Evolutionary conservation across 2,797 vertebrate genomes (phyloP).

Genomic region (Eulemur rubriventer): DNA sequence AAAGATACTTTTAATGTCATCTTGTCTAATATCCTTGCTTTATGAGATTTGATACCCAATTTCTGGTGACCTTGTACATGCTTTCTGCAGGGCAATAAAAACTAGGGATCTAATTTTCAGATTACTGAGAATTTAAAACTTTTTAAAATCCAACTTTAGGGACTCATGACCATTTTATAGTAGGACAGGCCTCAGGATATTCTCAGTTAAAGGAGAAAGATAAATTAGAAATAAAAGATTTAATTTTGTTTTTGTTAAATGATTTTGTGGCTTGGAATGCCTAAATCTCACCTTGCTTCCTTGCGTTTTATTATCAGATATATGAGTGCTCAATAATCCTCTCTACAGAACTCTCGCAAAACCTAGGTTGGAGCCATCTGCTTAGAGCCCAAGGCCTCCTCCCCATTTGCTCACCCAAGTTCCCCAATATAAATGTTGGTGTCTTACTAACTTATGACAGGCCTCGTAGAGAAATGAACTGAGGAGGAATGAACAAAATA

Average conservation of each 20-base stretch:
- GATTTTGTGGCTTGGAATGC: not conserved
- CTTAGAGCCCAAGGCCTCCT: not conserved
- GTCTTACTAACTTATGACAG: not conserved
- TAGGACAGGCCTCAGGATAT: not conserved
- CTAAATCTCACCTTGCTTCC: not conserved
- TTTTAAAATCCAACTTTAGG: not conserved
- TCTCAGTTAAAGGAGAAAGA: not conserved
- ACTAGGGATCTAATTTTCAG: not conserved
- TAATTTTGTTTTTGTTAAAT: slow-evolving; percentile 43
- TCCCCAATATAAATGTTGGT: not conserved
- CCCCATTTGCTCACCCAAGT: not conserved
- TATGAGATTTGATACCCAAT: not conserved
- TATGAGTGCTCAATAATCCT: not conserved
- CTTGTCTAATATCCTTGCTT: not conserved
- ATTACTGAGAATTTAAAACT: slow-evolving; percentile 14
- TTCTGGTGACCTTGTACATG: not conserved
- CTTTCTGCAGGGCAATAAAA: slow-evolving; percentile 15
- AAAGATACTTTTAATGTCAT: not conserved
- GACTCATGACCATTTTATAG: not conserved
- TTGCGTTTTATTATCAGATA: not conserved
- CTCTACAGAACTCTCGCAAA: not conserved
- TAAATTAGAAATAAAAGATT: not conserved
- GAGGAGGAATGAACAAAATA: not conserved
- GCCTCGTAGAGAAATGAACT: not conserved
- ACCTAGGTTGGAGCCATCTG: not conserved